A percentile compares a stretch with the other conserved stretches of the same genome.
These are phyloP conservation scores for Pantherophis vulpinus DNA, from an alignment of 2,797 vertebrate genomes.

Conservation along the genomic window DNA sequence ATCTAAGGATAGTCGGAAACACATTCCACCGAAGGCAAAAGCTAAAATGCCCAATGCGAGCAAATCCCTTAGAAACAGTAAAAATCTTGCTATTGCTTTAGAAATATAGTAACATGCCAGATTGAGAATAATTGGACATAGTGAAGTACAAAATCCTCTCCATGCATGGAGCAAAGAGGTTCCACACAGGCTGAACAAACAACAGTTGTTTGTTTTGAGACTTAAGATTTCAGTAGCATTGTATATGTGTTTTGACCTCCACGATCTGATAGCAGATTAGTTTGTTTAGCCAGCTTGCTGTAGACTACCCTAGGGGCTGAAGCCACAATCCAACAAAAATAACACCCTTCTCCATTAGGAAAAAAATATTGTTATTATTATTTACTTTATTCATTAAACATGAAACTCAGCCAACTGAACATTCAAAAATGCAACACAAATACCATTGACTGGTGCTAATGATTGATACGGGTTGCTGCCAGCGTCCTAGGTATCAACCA, in stretches of 20 bases:
- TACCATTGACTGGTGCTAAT: too few species aligned
- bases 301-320: accelerated
- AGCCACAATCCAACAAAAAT: slow-evolving; percentile 31
- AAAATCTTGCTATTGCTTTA: background rate
- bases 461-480: too few species aligned
- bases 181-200: background rate
- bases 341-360: background rate
- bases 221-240: slow-evolving; percentile 20
- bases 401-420: too few species aligned
- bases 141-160: slow-evolving; percentile 17
- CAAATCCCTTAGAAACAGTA: background rate
- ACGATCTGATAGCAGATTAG: background rate
- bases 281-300: slow-evolving; percentile 14
- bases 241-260: background rate
- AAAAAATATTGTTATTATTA: background rate
- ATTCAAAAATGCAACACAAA: too few species aligned
- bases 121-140: accelerated
- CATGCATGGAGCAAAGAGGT: background rate
- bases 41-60: background rate
- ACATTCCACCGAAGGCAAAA: background rate
- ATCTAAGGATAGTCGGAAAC: background rate
- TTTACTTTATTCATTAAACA: too few species aligned
- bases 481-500: too few species aligned
- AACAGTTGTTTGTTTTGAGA: slow-evolving; percentile 4
- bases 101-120: background rate